Evolutionary conservation across 1,140 invertebrate species (phyloP).

Genomic region (Riptortus pedestris): DNA sequence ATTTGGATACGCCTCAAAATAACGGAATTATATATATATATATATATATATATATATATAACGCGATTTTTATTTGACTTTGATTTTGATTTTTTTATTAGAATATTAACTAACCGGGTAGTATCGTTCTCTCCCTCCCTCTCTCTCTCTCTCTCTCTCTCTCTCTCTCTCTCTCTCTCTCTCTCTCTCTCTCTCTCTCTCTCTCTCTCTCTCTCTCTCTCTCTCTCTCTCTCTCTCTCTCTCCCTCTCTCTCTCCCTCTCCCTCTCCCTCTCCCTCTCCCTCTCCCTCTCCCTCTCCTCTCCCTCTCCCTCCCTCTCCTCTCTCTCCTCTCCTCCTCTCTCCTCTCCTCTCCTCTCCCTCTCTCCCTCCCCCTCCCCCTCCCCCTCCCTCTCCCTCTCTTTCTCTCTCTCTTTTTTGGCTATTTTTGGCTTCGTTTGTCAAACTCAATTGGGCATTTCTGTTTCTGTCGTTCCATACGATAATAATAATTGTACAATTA

Average conservation of each 20-base stretch:
- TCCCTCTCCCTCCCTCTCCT: not conserved
- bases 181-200: constrained; percentile 13
- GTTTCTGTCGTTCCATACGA: no score
- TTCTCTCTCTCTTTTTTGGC: not conserved
- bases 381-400: not conserved
- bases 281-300: not conserved
- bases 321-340: not conserved
- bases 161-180: constrained; percentile 7
- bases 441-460: no score
- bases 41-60: no score
- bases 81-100: no score
- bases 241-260: constrained; percentile 16
- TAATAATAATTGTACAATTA: no score
- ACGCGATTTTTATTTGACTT: no score
- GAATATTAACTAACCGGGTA: no score
- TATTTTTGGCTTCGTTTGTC: no score
- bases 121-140: constrained; percentile 4
- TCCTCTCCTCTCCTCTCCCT: not conserved
- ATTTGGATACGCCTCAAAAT: no score
- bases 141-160: constrained; percentile 16
- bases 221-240: constrained; percentile 17
- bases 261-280: not conserved
- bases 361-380: not conserved
- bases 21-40: no score
- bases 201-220: constrained; percentile 18